phyloP scores from a whole-genome alignment of 2,888 invertebrate genomes.

The Pseudanteris insignis region DNA sequence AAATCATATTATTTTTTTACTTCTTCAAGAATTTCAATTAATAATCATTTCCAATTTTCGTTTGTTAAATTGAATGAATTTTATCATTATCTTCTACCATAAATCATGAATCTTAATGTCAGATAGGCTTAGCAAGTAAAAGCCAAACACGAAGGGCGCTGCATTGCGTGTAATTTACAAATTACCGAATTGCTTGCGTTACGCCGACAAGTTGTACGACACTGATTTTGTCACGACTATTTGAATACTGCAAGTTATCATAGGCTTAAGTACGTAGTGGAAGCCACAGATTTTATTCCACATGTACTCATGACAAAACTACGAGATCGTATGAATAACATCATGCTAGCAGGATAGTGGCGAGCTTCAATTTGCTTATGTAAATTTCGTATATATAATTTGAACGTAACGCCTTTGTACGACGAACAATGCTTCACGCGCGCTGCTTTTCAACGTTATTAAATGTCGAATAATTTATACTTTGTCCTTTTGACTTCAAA shows the following conservation, averaged over 20 bases:
- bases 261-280: slow-evolving; percentile 27
- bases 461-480: slow-evolving; percentile 12
- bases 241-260: slow-evolving; percentile 40
- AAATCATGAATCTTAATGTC: too few relatives aligned
- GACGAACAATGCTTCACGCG: neutral
- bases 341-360: slow-evolving; percentile 6
- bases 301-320: slow-evolving; percentile 10
- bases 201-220: slow-evolving; percentile 26
- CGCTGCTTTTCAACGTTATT: slow-evolving; percentile 5
- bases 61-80: too few relatives aligned
- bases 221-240: slow-evolving; percentile 34
- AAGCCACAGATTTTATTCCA: slow-evolving; percentile 23
- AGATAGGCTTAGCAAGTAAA: too few relatives aligned
- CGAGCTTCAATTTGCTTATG: slow-evolving; percentile 22
- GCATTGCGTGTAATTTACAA: slow-evolving; percentile 39
- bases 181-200: slow-evolving; percentile 33
- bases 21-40: too few relatives aligned
- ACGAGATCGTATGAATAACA: slow-evolving; percentile 23
- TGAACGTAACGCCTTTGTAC: slow-evolving; percentile 17
- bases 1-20: too few relatives aligned
- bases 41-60: too few relatives aligned
- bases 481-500: too few relatives aligned
- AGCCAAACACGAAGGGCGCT: slow-evolving; percentile 25
- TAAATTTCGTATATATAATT: slow-evolving; percentile 22
- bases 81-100: too few relatives aligned